A percentile compares a stretch with the other conserved stretches of the same genome.
Conservation (phyloP, 2,113 vertebrate genomes). For the Gadus chalcogrammus region DNA sequence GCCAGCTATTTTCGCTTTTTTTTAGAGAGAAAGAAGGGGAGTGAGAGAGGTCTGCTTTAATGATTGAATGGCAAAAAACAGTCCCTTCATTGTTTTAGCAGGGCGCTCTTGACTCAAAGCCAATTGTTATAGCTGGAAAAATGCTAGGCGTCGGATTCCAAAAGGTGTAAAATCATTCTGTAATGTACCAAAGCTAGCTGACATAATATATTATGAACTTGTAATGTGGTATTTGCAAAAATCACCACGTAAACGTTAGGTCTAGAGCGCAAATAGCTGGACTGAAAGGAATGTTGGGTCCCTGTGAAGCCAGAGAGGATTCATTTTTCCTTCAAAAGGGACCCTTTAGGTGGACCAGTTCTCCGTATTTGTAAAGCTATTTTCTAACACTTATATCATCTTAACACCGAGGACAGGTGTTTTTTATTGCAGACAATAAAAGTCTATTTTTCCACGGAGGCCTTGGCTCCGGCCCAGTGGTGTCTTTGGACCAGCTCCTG, state of each 20-base stretch:
- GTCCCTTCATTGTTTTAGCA: conserved; percentile 64
- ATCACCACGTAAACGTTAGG: background rate
- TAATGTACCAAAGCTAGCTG: conserved; percentile 17
- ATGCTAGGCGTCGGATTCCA: conserved; percentile 21
- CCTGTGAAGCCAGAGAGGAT: background rate
- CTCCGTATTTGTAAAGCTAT: conserved; percentile 5
- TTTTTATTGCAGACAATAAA: conserved; percentile 54
- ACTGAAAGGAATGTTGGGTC: background rate
- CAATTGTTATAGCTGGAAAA: conserved; percentile 51
- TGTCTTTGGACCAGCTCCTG: background rate
- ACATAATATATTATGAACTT: conserved; percentile 13
- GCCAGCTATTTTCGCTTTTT: conserved; percentile 49
- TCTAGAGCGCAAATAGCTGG: background rate
- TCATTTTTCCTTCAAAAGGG: no score
- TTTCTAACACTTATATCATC: conserved; percentile 10
- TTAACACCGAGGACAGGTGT: conserved; percentile 47
- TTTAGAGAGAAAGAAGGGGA: conserved; percentile 6
- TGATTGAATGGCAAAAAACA: conserved; percentile 55
- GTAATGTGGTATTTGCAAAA: conserved; percentile 9
- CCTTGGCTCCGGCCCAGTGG: background rate
- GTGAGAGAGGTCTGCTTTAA: conserved; percentile 58
- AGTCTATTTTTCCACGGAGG: conserved; percentile 41
- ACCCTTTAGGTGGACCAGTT: no score
- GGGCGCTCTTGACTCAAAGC: conserved; percentile 32
- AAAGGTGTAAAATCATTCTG: conserved; percentile 8